phyloP scores from a whole-genome alignment of 35 echinoderm and acorn worm species.

The Diadema setosum region DNA sequence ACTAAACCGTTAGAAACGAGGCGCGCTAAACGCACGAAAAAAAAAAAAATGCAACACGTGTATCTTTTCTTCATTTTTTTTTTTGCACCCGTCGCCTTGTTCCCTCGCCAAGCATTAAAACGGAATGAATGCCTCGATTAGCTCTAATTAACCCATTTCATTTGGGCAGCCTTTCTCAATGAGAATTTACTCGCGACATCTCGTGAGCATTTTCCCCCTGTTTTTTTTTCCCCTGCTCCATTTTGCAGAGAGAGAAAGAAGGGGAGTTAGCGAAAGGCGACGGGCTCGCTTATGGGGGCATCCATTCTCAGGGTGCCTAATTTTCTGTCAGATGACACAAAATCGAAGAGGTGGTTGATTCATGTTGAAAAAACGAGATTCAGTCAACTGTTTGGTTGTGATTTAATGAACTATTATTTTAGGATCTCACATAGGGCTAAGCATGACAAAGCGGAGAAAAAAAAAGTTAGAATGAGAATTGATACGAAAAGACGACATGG shows the following conservation, averaged over 20 bases:
- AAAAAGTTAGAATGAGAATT: too few species aligned
- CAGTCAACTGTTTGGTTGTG: too few species aligned
- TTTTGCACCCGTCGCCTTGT: too few species aligned
- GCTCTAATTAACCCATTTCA: conserved; percentile 2
- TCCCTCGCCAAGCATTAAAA: background rate
- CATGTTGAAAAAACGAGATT: too few species aligned
- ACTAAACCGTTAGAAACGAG: background rate
- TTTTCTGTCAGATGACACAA: background rate
- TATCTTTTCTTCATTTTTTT: too few species aligned
- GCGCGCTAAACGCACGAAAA: background rate
- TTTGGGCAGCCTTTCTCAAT: background rate
- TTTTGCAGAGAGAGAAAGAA: background rate
- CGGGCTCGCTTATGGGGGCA: background rate
- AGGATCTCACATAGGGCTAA: too few species aligned
- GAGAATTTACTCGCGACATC: too few species aligned
- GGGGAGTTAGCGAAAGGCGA: background rate
- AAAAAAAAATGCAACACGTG: background rate
- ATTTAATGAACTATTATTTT: too few species aligned
- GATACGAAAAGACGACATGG: too few species aligned
- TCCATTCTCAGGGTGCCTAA: background rate
- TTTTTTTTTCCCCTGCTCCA: background rate
- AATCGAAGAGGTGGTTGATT: background rate
- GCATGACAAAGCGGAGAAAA: too few species aligned
- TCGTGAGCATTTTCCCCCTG: background rate
- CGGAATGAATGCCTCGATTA: background rate